Conservation (phyloP, 2,797 vertebrate species). For the Anomalospiza imberbis region DNA sequence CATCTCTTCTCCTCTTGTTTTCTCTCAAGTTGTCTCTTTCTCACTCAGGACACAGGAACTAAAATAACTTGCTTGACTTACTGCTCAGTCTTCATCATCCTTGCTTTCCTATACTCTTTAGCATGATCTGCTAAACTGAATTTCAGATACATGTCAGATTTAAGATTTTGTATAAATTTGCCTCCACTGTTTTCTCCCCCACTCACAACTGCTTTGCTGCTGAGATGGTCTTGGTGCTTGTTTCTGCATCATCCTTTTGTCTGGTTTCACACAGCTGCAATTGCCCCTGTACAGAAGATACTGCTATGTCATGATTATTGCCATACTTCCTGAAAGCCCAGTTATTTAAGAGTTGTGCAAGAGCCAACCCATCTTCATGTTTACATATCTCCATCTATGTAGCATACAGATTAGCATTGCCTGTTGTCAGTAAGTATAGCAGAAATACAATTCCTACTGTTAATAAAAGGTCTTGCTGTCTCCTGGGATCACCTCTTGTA, state of each 20-base stretch:
- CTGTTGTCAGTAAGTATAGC: not conserved
- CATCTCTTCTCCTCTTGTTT: not conserved
- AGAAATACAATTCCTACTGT: not conserved
- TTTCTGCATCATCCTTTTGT: not conserved
- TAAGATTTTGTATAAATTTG: not conserved
- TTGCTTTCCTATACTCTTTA: not conserved
- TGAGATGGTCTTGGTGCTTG: not conserved
- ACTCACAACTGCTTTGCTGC: not conserved
- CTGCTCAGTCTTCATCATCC: not conserved
- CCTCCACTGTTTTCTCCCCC: not conserved
- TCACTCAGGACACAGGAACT: not conserved
- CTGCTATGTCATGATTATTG: not conserved
- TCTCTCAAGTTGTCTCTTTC: not conserved
- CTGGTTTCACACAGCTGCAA: not conserved
- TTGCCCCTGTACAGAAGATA: not conserved
- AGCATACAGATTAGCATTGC: not conserved
- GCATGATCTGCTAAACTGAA: not conserved
- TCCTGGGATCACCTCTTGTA: not conserved
- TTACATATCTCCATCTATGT: accelerated
- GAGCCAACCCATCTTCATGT: not conserved
- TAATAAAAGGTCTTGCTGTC: not conserved
- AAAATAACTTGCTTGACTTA: not conserved
- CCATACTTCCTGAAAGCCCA: not conserved
- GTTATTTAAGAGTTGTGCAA: not conserved
- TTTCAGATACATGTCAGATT: not conserved